Percentiles rank a stretch among this genome's conserved stretches.
phyloP scores from a whole-genome alignment of 2,113 vertebrate species.

The Chionomys nivalis region DNA sequence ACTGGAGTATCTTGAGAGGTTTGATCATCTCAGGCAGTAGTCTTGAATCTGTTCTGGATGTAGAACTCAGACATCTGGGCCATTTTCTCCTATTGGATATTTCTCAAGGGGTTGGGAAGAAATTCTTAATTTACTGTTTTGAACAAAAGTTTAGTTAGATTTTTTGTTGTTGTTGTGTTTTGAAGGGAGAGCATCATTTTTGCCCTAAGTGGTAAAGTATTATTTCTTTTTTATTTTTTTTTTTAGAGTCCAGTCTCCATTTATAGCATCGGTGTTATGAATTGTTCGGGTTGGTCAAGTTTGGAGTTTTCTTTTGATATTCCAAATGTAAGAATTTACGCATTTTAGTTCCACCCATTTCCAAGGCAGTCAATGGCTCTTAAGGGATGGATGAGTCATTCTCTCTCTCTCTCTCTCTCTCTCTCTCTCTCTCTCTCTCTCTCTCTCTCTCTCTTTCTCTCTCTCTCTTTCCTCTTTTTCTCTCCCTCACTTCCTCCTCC shows the following conservation, averaged over 20 bases:
- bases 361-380: not conserved
- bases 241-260: not conserved
- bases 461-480: accelerated
- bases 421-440: too few species aligned
- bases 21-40: too few species aligned
- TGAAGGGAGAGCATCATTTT: not conserved
- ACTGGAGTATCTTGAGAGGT: too few species aligned
- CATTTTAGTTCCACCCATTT: not conserved
- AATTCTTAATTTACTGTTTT: not conserved
- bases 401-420: too few species aligned
- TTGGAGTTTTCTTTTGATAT: not conserved
- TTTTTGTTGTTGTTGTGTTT: constrained; percentile 31
- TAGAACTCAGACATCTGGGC: too few species aligned
- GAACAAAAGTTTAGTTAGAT: constrained; percentile 18
- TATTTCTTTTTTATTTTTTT: not conserved
- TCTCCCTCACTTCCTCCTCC: too few species aligned
- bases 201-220: not conserved
- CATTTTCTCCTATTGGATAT: too few species aligned
- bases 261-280: not conserved
- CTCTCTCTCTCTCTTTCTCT: too few species aligned
- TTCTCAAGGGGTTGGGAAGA: not conserved
- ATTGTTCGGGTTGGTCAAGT: constrained; percentile 9
- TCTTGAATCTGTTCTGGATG: too few species aligned
- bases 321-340: not conserved
- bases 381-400: not conserved